Percentiles rank a stretch among this genome's conserved stretches.
phyloP scores from a whole-genome alignment of 64 coral and sea anemone genomes.

The Trachythela sp. region DNA sequence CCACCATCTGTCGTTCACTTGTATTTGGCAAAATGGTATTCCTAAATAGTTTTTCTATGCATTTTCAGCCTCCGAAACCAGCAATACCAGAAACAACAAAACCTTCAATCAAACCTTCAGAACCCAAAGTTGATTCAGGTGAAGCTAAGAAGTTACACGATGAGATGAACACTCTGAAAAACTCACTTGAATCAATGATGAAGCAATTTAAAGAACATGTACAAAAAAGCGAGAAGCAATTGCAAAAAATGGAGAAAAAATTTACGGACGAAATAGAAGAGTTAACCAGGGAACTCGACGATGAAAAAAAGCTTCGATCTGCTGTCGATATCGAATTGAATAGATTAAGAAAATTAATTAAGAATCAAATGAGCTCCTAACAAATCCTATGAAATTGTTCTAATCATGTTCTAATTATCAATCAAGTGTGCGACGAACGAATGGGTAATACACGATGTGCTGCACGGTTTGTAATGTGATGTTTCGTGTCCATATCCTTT shows the following conservation, averaged over 20 bases:
- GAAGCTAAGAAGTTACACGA: background rate
- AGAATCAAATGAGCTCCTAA: background rate
- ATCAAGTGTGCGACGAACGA: background rate
- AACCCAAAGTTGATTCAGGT: background rate
- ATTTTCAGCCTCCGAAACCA: background rate
- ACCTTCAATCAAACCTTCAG: background rate
- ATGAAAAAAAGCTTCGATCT: conserved; percentile 10
- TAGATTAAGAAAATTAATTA: conserved; percentile 13
- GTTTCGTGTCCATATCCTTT: background rate
- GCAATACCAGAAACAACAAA: background rate
- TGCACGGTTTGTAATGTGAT: background rate
- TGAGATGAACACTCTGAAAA: background rate
- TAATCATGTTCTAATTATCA: background rate
- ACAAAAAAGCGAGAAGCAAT: background rate
- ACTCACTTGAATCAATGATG: background rate
- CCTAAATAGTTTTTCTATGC: background rate
- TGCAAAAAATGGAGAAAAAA: conserved; percentile 14
- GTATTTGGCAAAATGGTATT: too few species aligned
- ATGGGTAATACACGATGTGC: background rate
- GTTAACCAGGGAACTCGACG: background rate
- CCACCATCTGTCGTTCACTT: too few species aligned
- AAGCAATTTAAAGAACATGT: background rate
- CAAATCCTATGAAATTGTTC: background rate
- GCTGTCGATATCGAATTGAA: conserved; percentile 4
- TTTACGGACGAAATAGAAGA: background rate